Percentiles rank a stretch among this genome's conserved stretches.
Evolutionary conservation across 1,140 invertebrate species (phyloP).

Genomic region (Caerostris extrusa): DNA sequence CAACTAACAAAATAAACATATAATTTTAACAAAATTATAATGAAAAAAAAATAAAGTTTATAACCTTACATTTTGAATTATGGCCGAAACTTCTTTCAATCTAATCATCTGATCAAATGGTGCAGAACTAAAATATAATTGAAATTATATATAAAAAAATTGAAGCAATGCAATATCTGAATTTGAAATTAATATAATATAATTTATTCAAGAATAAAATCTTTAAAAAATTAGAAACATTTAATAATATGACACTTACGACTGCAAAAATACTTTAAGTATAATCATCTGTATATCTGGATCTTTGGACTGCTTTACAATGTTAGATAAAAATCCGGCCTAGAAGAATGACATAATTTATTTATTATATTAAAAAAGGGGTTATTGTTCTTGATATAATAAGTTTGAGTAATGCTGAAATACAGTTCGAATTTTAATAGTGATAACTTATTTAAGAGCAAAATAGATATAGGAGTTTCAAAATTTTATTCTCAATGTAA

Average conservation of each 20-base stretch:
- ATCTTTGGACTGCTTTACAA: slow-evolving; percentile 6
- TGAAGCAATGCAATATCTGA: too few relatives aligned
- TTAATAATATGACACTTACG: slow-evolving; percentile 15
- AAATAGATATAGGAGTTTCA: too few relatives aligned
- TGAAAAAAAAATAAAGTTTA: not conserved
- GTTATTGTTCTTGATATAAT: too few relatives aligned
- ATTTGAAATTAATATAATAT: too few relatives aligned
- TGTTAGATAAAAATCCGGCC: slow-evolving; percentile 8
- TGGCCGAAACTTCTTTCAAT: slow-evolving; percentile 18
- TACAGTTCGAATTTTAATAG: too few relatives aligned
- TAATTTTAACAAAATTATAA: too few relatives aligned
- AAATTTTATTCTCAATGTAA: too few relatives aligned
- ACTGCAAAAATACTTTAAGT: slow-evolving; percentile 51
- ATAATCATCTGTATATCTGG: slow-evolving; percentile 30
- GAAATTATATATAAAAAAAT: not conserved
- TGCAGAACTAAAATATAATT: not conserved
- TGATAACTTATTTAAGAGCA: too few relatives aligned
- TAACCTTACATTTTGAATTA: slow-evolving; percentile 58
- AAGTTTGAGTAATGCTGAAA: too few relatives aligned
- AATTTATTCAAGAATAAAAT: too few relatives aligned
- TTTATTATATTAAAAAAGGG: not conserved
- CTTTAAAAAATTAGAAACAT: not conserved
- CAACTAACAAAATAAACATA: too few relatives aligned
- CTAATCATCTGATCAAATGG: slow-evolving; percentile 13
- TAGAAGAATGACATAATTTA: not conserved